Evolutionary conservation across 2,888 invertebrate species (phyloP).

Genomic region (Lycia hirtaria): DNA sequence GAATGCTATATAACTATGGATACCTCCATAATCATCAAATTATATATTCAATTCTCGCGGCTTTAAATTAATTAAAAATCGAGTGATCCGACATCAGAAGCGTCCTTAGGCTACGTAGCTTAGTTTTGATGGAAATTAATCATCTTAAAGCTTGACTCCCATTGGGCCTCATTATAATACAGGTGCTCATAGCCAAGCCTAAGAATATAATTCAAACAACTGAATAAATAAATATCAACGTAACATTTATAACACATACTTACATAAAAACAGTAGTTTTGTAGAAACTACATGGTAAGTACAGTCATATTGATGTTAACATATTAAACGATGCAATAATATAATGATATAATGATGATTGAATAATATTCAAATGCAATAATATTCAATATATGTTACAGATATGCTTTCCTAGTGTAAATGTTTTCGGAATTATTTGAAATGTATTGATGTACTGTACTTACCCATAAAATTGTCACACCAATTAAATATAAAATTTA

Average conservation of each 20-base stretch:
- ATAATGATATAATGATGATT: too few species aligned
- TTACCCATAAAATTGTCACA: constrained; percentile 39
- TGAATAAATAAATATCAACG: constrained; percentile 1
- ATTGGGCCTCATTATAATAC: background rate
- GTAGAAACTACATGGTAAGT: constrained; percentile 47
- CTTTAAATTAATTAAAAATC: too few species aligned
- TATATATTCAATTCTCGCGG: too few species aligned
- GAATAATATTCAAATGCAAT: too few species aligned
- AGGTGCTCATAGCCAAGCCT: background rate
- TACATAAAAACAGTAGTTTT: constrained; percentile 23
- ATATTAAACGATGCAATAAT: constrained; percentile 28
- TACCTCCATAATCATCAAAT: too few species aligned
- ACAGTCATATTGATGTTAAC: constrained; percentile 45
- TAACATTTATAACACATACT: constrained; percentile 1
- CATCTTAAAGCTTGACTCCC: too few species aligned
- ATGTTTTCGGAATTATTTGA: constrained; percentile 31
- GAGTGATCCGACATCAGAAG: too few species aligned
- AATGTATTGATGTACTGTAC: constrained; percentile 41
- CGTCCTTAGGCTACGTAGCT: too few species aligned
- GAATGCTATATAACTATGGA: too few species aligned
- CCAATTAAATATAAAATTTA: constrained; percentile 22
- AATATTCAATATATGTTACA: constrained; percentile 26
- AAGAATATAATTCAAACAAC: background rate
- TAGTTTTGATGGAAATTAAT: too few species aligned
- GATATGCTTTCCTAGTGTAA: constrained; percentile 42